Conservation (phyloP, 2,888 invertebrate species). For the Platypus cylindrus region DNA sequence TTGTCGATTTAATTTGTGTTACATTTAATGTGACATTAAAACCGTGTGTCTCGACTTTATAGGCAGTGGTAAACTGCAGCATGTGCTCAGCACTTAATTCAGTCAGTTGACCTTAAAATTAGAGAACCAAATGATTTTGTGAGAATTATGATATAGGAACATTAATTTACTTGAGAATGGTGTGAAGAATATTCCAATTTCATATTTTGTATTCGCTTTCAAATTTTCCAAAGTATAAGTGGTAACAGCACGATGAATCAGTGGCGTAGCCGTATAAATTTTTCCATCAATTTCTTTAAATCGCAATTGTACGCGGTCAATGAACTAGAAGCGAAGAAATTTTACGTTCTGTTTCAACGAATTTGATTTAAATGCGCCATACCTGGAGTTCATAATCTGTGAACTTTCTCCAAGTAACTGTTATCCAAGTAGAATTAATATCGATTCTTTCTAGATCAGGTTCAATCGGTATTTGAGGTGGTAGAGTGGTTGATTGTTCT, state of each 20-base stretch:
- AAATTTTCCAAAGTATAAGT: slow-evolving; percentile 66
- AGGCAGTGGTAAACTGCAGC: slow-evolving; percentile 57
- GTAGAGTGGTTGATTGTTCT: slow-evolving; percentile 38
- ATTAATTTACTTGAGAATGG: slow-evolving; percentile 62
- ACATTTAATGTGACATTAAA: slow-evolving; percentile 70
- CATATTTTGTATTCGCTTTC: slow-evolving; percentile 65
- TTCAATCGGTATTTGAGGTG: slow-evolving; percentile 53
- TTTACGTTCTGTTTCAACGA: too few relatives aligned
- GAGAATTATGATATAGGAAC: too few relatives aligned
- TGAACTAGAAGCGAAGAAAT: slow-evolving; percentile 45
- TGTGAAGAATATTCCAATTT: slow-evolving; percentile 70
- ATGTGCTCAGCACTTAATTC: slow-evolving; percentile 62
- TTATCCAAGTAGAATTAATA: slow-evolving; percentile 66
- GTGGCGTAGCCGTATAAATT: slow-evolving; percentile 71
- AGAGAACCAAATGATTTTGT: slow-evolving; percentile 3
- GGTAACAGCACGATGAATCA: slow-evolving; percentile 72
- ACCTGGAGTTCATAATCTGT: slow-evolving; percentile 54
- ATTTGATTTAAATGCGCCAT: too few relatives aligned
- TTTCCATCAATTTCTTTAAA: slow-evolving; percentile 73
- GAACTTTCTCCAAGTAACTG: slow-evolving; percentile 71
- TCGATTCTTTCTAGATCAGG: slow-evolving; percentile 60
- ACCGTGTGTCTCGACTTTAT: slow-evolving; percentile 65
- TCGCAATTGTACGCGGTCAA: slow-evolving; percentile 78
- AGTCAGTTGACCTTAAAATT: slow-evolving; percentile 42
- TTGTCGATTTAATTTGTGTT: slow-evolving; percentile 59